These are phyloP conservation scores for Chloromyia formosa DNA, from an alignment of 2,888 invertebrate species.

Conservation along the genomic window DNA sequence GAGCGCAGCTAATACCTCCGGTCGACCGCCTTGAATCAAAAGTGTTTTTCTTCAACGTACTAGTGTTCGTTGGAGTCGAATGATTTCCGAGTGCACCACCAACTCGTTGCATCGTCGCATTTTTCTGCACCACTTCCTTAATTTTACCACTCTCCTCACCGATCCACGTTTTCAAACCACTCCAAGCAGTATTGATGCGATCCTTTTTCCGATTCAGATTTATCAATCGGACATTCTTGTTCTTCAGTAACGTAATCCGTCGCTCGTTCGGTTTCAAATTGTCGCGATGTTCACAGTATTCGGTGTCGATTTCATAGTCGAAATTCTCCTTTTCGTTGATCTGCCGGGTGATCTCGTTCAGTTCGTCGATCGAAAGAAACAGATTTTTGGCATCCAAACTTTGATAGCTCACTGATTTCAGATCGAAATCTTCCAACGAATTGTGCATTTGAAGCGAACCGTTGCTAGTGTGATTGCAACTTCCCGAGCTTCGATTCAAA, in stretches of 20 bases:
- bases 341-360: slow-evolving; percentile 62
- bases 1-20: slow-evolving; percentile 42
- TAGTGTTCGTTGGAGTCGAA: slow-evolving; percentile 25
- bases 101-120: slow-evolving; percentile 60
- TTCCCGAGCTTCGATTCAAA: slow-evolving; percentile 56
- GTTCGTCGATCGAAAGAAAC: slow-evolving; percentile 63
- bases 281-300: slow-evolving; percentile 63
- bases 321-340: slow-evolving; percentile 63
- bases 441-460: slow-evolving; percentile 52
- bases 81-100: slow-evolving; percentile 48
- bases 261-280: slow-evolving; percentile 61
- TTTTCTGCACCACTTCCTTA: slow-evolving; percentile 62
- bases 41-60: slow-evolving; percentile 32
- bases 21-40: slow-evolving; percentile 24
- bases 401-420: slow-evolving; percentile 63
- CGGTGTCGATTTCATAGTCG: slow-evolving; percentile 60
- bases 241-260: slow-evolving; percentile 61
- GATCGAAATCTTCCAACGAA: slow-evolving; percentile 59
- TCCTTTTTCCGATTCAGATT: slow-evolving; percentile 61
- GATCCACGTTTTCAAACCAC: slow-evolving; percentile 62
- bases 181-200: slow-evolving; percentile 62
- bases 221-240: slow-evolving; percentile 60
- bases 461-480: slow-evolving; percentile 50
- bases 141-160: slow-evolving; percentile 61
- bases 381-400: slow-evolving; percentile 61